Conservation (phyloP, 1,140 invertebrate genomes). For the Leguminivora glycinivorella region DNA sequence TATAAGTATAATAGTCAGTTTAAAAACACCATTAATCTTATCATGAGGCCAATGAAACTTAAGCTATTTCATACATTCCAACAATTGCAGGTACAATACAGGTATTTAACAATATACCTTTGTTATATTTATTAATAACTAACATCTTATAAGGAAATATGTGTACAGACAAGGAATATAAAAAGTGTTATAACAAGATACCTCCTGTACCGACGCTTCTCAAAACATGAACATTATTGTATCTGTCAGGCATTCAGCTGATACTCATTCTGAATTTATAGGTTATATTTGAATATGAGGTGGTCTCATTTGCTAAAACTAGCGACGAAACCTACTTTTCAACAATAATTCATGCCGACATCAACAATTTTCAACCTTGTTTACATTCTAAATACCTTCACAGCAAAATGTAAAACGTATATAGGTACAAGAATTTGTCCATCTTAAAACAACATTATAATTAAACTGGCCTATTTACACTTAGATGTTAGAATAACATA, state of each 20-base stretch:
- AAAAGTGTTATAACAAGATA: background rate
- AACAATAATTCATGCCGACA: conserved; percentile 2
- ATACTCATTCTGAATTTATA: conserved; percentile 29
- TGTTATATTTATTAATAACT: background rate
- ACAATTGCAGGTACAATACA: background rate
- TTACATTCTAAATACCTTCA: conserved; percentile 17
- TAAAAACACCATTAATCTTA: background rate
- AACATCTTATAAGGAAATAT: background rate
- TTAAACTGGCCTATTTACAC: background rate
- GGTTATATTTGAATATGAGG: conserved; percentile 27
- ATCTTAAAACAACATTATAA: conserved; percentile 9
- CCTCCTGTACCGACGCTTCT: background rate
- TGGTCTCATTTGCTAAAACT: background rate
- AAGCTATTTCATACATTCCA: background rate
- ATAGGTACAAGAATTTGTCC: background rate
- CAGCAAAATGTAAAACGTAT: conserved; percentile 13
- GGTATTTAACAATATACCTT: background rate
- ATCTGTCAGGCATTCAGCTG: conserved; percentile 17
- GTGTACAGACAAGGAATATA: background rate
- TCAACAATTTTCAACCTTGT: background rate
- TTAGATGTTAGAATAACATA: conserved; percentile 16
- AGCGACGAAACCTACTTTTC: background rate
- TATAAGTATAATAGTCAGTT: background rate
- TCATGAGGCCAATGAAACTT: background rate
- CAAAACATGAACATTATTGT: background rate